Conservation (phyloP, 2,113 vertebrate species). For the Myotis lucifugus region DNA sequence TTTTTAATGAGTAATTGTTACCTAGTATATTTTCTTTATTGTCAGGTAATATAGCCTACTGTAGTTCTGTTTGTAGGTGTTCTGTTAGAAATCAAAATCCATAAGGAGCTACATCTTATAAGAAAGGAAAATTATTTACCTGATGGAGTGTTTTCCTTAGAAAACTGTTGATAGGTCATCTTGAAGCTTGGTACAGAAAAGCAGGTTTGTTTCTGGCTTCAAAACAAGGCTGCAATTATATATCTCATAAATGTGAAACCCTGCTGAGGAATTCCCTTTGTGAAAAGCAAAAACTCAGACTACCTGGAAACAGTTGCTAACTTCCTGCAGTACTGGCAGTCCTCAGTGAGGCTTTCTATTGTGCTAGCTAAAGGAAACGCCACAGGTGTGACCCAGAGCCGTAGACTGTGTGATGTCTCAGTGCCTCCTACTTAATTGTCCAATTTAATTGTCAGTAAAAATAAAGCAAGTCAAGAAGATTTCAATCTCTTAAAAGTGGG, state of each 20-base stretch:
- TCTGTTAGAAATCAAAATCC: constrained; percentile 17
- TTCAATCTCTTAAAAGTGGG: neutral
- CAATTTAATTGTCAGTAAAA: neutral
- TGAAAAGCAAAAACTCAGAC: neutral
- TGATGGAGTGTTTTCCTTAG: neutral
- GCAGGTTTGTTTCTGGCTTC: neutral
- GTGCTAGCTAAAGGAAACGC: neutral
- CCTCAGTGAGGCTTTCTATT: neutral
- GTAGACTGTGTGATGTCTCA: neutral
- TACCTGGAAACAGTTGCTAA: neutral
- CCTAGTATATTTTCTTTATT: neutral
- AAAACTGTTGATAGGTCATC: neutral
- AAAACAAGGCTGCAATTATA: neutral
- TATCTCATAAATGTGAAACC: neutral
- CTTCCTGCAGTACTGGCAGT: neutral
- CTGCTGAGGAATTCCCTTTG: neutral
- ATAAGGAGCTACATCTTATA: neutral
- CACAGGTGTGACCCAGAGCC: fast-evolving
- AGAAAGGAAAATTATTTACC: neutral
- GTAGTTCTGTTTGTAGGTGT: neutral
- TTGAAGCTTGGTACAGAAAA: neutral
- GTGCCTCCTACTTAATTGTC: neutral
- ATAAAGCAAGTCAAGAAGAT: neutral
- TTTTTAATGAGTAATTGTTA: neutral
- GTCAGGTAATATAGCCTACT: neutral